These are phyloP conservation scores for Pterostichus madidus DNA, from an alignment of 2,888 invertebrate genomes.

Conservation along the genomic window DNA sequence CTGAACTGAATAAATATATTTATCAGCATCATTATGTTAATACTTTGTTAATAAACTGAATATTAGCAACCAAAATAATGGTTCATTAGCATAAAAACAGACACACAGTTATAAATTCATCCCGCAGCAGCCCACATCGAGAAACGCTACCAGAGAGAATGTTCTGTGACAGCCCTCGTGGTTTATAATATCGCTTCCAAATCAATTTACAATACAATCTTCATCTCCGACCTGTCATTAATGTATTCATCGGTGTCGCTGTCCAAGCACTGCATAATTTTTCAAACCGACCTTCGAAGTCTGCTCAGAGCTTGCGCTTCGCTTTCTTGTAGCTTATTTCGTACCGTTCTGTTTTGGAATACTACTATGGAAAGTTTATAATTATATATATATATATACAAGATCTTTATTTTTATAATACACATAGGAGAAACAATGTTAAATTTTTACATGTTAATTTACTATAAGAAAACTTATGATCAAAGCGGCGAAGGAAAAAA, in stretches of 20 bases:
- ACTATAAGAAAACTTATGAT: too few species aligned
- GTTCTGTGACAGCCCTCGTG: neutral
- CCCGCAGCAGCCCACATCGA: neutral
- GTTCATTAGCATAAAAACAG: conserved; percentile 22
- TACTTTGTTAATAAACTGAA: conserved; percentile 1
- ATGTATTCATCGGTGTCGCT: conserved; percentile 61
- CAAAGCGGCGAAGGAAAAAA: too few species aligned
- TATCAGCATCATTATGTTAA: conserved; percentile 30
- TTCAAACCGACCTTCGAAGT: conserved; percentile 50
- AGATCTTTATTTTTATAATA: too few species aligned
- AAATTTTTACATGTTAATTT: too few species aligned
- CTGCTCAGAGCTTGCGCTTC: neutral
- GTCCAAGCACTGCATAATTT: conserved; percentile 53
- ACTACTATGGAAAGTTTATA: neutral
- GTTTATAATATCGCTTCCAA: neutral
- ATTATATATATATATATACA: too few species aligned
- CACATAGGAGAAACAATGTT: too few species aligned
- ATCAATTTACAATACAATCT: conserved; percentile 59
- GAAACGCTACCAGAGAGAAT: too few species aligned
- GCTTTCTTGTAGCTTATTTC: neutral
- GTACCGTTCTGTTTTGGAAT: neutral
- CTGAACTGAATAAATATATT: too few species aligned
- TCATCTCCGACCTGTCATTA: conserved; percentile 15
- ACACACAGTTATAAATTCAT: conserved; percentile 1
- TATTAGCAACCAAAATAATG: conserved; percentile 18